Base-by-base conservation (phyloP, 1,140 invertebrate species). In the Orussus abietinus region DNA sequence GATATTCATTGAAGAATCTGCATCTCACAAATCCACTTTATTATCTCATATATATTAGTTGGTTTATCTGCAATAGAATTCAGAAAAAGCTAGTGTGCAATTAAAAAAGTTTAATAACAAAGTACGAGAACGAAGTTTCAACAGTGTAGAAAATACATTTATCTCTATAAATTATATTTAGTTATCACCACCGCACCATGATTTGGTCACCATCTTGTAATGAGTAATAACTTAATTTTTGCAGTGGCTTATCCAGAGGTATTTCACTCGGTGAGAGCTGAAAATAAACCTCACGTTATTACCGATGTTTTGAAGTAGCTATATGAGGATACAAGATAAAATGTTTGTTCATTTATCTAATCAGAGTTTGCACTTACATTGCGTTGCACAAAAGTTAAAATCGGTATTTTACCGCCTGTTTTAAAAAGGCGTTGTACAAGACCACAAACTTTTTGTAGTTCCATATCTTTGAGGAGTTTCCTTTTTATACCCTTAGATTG, bases 181-280 rank as follows among this genome's bases (percentile, higher is more conserved):
- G 45, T 49, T 55, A 78, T 77, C 75, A 83, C 80, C 83, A 86
- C 43, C 76, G 76, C 4, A 87, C 81, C 42, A 81, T 62, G 56
- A 94, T 82, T 37, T 76, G 82, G 72, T 94, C 89, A 38, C 85
- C 85, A 55, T 87, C 81, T 74, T 91, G 85, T 21, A 94, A 74
- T 0, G 89, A 91, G 71, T 86, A 95, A 67, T 84, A 92, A 44
- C 80, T 79, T 19, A 95, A 64, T 51, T 87, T 81, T 65, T 89
- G 86, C 39, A 88, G 79, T 38, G 82, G 80, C 63, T 92, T 92
- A 45, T 91, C 86, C 37, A 93, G 62, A 45, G 75, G 74, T 54
- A 91, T 84, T 64, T 85, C 79, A 21, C 83, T 76, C 20, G 81
- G 76, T 4, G 80, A 78, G 46, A 83, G 63, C 79, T 84, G 56